Evolutionary conservation across 1,140 invertebrate species (phyloP).

Genomic region (Drosophila cardini): DNA sequence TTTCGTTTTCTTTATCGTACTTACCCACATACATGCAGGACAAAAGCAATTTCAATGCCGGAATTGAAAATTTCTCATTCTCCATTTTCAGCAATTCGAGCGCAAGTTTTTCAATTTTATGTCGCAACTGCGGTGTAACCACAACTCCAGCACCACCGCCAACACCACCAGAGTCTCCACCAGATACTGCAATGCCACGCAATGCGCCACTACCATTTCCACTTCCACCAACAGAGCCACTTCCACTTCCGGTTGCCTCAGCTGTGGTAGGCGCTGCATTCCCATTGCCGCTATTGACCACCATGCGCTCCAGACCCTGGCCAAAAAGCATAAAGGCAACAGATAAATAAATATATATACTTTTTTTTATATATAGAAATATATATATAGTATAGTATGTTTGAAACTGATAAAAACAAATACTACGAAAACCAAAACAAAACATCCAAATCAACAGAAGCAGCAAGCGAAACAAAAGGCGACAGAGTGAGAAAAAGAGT

Average conservation of each 20-base stretch:
- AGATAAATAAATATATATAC: slow-evolving; percentile 67
- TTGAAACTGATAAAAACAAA: slow-evolving; percentile 13
- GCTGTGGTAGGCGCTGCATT: slow-evolving; percentile 52
- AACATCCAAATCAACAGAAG: slow-evolving; percentile 4
- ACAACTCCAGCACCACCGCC: slow-evolving; percentile 43
- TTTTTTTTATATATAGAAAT: neutral
- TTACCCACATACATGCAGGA: slow-evolving; percentile 92
- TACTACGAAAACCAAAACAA: slow-evolving; percentile 4
- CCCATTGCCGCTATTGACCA: slow-evolving; percentile 85
- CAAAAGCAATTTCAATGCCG: slow-evolving; percentile 90
- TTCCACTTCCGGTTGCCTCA: slow-evolving; percentile 18
- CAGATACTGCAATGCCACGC: slow-evolving; percentile 9
- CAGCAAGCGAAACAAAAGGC: slow-evolving; percentile 14
- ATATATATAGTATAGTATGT: slow-evolving; percentile 22
- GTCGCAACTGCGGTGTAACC: slow-evolving; percentile 85
- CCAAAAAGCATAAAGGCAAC: slow-evolving; percentile 70
- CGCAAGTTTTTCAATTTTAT: slow-evolving; percentile 90
- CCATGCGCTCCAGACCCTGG: slow-evolving; percentile 90
- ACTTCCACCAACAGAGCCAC: too few species aligned
- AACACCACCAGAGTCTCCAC: slow-evolving; percentile 9
- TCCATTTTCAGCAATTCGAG: slow-evolving; percentile 90
- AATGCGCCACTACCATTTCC: neutral
- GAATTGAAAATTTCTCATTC: slow-evolving; percentile 88
- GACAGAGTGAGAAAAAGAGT: slow-evolving; percentile 3
- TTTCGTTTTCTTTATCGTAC: slow-evolving; percentile 39